These are phyloP conservation scores for Dasyornis broadbenti DNA, from an alignment of 2,113 vertebrate species.

Conservation along the genomic window DNA sequence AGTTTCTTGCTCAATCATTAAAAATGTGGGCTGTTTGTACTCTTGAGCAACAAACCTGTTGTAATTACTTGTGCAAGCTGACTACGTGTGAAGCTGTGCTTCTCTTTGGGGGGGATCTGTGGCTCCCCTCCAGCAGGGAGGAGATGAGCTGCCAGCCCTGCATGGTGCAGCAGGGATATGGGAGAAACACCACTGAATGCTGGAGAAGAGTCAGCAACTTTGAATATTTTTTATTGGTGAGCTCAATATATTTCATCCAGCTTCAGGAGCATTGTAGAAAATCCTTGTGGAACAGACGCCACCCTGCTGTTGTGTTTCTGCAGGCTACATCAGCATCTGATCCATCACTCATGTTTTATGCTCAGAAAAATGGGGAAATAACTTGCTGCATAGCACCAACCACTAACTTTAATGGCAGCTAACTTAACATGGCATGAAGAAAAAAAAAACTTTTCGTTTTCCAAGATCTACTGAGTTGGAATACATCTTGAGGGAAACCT, in stretches of 20 bases:
- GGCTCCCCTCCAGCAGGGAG: neutral
- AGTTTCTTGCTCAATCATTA: constrained; percentile 4
- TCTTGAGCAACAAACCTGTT: neutral
- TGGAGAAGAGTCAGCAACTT: neutral
- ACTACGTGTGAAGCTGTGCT: neutral
- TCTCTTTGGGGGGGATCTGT: neutral
- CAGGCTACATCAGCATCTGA: neutral
- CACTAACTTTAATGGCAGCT: neutral
- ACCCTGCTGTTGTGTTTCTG: neutral
- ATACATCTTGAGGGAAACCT: neutral
- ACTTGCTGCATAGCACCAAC: neutral
- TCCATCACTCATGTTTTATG: neutral
- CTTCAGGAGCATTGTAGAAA: neutral
- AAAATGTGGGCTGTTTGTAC: neutral
- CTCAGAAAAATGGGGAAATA: neutral
- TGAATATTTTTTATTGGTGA: neutral
- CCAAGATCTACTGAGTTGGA: neutral
- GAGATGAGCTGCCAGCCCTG: neutral
- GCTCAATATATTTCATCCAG: neutral
- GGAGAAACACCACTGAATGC: neutral
- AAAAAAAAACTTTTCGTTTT: too few species aligned
- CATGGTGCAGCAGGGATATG: neutral
- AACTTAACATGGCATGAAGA: neutral
- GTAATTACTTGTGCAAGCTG: neutral
- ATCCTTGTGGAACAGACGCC: neutral